Evolutionary conservation across 2,113 vertebrate species (phyloP).

Genomic region (Perccottus glenii): DNA sequence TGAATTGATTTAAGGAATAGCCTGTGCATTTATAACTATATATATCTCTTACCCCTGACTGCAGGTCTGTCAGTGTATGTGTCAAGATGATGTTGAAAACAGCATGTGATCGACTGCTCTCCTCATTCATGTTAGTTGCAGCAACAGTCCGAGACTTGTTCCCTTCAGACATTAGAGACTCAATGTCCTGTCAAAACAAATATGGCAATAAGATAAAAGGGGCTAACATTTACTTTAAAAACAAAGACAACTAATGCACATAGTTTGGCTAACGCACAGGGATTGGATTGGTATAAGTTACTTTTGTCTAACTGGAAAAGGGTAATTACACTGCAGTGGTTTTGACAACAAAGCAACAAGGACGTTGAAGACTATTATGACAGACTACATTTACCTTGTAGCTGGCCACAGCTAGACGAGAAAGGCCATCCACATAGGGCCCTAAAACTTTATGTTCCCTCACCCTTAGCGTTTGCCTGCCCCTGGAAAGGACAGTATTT

Average conservation of each 20-base stretch:
- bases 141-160: slow-evolving; percentile 98
- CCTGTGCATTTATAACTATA: background rate
- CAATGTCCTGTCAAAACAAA: slow-evolving; percentile 85
- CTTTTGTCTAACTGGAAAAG: background rate
- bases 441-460: slow-evolving; percentile 96
- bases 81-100: slow-evolving; percentile 99
- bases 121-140: slow-evolving; percentile 98
- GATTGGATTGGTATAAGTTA: background rate
- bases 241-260: background rate
- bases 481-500: slow-evolving; percentile 74
- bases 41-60: slow-evolving; percentile 87
- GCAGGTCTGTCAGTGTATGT: slow-evolving; percentile 89
- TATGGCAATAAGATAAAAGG: background rate
- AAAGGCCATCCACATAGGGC: slow-evolving; percentile 95
- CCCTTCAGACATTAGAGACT: slow-evolving; percentile 97
- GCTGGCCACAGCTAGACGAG: slow-evolving; percentile 91
- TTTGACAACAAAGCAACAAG: background rate
- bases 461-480: slow-evolving; percentile 91
- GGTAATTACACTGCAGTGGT: background rate
- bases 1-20: background rate
- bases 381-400: slow-evolving; percentile 87
- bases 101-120: slow-evolving; percentile 94
- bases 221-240: background rate
- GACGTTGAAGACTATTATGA: background rate
- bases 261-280: background rate